A percentile compares a stretch with the other conserved stretches of the same genome.
phyloP scores from a whole-genome alignment of 2,113 vertebrate genomes.

The Dipodomys spectabilis region DNA sequence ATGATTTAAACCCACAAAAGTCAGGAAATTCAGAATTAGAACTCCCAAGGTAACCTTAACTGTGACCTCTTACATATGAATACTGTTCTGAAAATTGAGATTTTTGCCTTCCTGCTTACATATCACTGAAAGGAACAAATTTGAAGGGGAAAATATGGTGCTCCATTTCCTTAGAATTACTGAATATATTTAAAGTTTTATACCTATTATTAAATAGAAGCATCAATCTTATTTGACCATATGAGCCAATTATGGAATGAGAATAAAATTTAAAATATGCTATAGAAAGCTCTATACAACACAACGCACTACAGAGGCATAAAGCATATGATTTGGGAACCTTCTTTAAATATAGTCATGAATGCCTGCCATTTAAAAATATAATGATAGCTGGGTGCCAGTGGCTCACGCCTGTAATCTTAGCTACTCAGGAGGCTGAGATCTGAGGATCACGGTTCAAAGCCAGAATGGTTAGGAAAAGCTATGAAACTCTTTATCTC shows the following conservation, averaged over 20 bases:
- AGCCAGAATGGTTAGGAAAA: too few relatives aligned
- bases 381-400: too few relatives aligned
- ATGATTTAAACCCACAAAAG: slow-evolving; percentile 73
- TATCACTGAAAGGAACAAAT: slow-evolving; percentile 49
- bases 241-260: slow-evolving; percentile 59
- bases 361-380: background rate
- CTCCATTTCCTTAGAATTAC: slow-evolving; percentile 36
- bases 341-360: background rate
- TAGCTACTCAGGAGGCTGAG: too few relatives aligned
- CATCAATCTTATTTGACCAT: slow-evolving; percentile 11
- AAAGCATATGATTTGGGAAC: background rate
- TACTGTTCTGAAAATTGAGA: slow-evolving; percentile 63
- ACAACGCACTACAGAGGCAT: background rate
- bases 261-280: background rate
- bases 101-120: slow-evolving; percentile 56
- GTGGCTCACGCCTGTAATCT: too few relatives aligned
- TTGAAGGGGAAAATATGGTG: background rate
- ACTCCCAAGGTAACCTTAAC: slow-evolving; percentile 54
- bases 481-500: too few relatives aligned
- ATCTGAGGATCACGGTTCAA: too few relatives aligned
- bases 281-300: background rate
- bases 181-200: slow-evolving; percentile 68
- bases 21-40: slow-evolving; percentile 76
- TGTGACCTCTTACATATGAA: slow-evolving; percentile 60
- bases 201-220: slow-evolving; percentile 61